A percentile compares a stretch with the other conserved stretches of the same genome.
phyloP scores from a whole-genome alignment of 1,140 invertebrate genomes.

The Trinorchestia longiramus region DNA sequence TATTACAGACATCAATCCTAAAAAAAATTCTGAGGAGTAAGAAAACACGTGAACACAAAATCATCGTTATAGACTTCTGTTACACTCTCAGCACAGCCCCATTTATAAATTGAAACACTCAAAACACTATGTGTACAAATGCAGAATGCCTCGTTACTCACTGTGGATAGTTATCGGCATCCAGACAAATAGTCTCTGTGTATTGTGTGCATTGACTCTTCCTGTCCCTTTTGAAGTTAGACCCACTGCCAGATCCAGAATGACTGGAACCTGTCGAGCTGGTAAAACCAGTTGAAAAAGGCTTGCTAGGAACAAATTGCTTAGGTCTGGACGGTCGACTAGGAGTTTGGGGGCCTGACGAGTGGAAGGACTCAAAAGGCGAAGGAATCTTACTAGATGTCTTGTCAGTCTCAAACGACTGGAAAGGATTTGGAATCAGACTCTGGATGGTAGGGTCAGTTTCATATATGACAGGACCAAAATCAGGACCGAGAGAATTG shows the following conservation, averaged over 20 bases:
- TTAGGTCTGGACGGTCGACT: slow-evolving; percentile 11
- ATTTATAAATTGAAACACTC: slow-evolving; percentile 58
- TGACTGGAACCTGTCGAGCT: slow-evolving; percentile 20
- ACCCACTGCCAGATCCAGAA: not conserved
- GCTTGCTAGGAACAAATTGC: slow-evolving; percentile 21
- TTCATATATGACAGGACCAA: slow-evolving; percentile 63
- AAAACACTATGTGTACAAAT: not conserved
- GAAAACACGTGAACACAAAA: not conserved
- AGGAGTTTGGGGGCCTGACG: not conserved
- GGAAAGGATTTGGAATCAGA: not conserved
- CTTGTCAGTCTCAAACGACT: not conserved
- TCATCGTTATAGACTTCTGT: not conserved
- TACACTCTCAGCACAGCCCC: not conserved
- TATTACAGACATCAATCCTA: too few relatives aligned
- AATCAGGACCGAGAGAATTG: slow-evolving; percentile 64
- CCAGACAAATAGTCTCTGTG: slow-evolving; percentile 81
- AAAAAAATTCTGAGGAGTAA: not conserved
- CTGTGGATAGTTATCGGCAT: slow-evolving; percentile 82
- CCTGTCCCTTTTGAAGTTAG: slow-evolving; percentile 41
- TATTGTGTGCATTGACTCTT: slow-evolving; percentile 70
- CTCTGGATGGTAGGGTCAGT: slow-evolving; percentile 56
- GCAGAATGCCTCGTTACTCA: slow-evolving; percentile 71
- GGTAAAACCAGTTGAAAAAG: slow-evolving; percentile 23
- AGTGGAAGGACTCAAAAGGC: slow-evolving; percentile 43
- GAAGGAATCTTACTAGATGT: slow-evolving; percentile 15